A percentile compares a stretch with the other conserved stretches of the same genome.
phyloP scores from a whole-genome alignment of 2,113 vertebrate species.

The Leptobrachium ailaonicum region DNA sequence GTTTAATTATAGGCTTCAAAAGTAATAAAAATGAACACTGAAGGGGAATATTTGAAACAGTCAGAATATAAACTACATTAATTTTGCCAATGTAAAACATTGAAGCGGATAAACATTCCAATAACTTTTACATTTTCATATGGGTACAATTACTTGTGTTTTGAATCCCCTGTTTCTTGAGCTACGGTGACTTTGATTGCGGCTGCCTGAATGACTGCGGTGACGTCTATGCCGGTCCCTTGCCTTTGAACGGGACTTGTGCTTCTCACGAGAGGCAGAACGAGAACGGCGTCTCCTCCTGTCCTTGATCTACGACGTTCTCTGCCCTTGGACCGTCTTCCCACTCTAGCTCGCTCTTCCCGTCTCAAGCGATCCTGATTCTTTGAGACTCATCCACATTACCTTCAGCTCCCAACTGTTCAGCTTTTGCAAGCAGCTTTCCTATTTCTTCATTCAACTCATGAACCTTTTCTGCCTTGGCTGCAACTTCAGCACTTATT shows the following conservation, averaged over 20 bases:
- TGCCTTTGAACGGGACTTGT: slow-evolving; percentile 31
- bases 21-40: too few relatives aligned
- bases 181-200: slow-evolving; percentile 29
- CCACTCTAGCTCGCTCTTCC: slow-evolving; percentile 94
- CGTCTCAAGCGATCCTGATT: slow-evolving; percentile 92
- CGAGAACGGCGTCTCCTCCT: slow-evolving; percentile 19
- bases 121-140: too few relatives aligned
- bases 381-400: slow-evolving; percentile 97
- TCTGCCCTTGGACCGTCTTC: slow-evolving; percentile 2
- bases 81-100: too few relatives aligned
- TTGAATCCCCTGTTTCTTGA: slow-evolving; percentile 43
- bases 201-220: slow-evolving; percentile 43
- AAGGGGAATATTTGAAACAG: too few relatives aligned
- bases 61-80: too few relatives aligned
- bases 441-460: slow-evolving; percentile 98
- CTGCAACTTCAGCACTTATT: slow-evolving; percentile 96
- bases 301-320: slow-evolving; percentile 12
- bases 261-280: slow-evolving; percentile 37
- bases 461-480: slow-evolving; percentile 98
- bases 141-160: slow-evolving; percentile 16
- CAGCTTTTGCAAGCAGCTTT: slow-evolving; percentile 95
- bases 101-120: too few relatives aligned
- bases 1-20: too few relatives aligned
- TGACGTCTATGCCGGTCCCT: slow-evolving; percentile 39
- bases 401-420: slow-evolving; percentile 94